Evolutionary conservation across 2,797 vertebrate genomes (phyloP), one percentile per base, ranked within the genome.

Genomic region (Hozukius guyotensis): DNA sequence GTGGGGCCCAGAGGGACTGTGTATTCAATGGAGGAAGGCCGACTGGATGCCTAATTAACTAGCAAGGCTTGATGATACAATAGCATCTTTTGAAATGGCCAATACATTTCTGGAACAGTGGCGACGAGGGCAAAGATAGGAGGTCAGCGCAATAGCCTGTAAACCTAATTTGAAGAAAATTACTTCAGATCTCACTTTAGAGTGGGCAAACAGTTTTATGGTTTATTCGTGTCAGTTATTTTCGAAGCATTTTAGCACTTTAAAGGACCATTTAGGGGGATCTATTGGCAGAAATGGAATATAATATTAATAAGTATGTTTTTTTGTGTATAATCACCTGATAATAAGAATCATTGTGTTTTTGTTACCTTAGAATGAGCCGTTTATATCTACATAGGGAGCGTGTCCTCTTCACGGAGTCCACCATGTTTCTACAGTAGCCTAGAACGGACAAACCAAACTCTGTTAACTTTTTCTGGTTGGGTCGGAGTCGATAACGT

Each of bases 31-130:
- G 88, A 90, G 86, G 82, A 90, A 84, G 81, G 88, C 81, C 71
- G 67, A 66, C 89, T 88, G 86, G 86, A 87, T 72, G 83, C 81
- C 80, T 90, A 92, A 94, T 95, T 95, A 95, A 88, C 89, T 70
- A 84, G 83, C 63, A 87, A 82, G 89, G 88, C 87, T 89, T 85
- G 88, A 89, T 92, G 85, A 92, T 81, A 94, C 92, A 93, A 93
- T 84, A 75, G 92, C 88, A 91, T 94, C 94, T 92, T 94, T 94
- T 94, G 83, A 94, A 93, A 93, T 72, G 77, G 84, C 83, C 87
- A 90, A 76, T 92, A 75, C 67, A 71, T 88, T 91, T 91, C 75
- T 86, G 70, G 82, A 84, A 68, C 78, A 72, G 75, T 22, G 61
- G 81, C 31, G 5, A 73, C n/a, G 61, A 46, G 64, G 70, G 67